Percentiles rank a stretch among this genome's conserved stretches.
Conservation (phyloP, 2,797 vertebrate genomes). For the Acanthis flammea region DNA sequence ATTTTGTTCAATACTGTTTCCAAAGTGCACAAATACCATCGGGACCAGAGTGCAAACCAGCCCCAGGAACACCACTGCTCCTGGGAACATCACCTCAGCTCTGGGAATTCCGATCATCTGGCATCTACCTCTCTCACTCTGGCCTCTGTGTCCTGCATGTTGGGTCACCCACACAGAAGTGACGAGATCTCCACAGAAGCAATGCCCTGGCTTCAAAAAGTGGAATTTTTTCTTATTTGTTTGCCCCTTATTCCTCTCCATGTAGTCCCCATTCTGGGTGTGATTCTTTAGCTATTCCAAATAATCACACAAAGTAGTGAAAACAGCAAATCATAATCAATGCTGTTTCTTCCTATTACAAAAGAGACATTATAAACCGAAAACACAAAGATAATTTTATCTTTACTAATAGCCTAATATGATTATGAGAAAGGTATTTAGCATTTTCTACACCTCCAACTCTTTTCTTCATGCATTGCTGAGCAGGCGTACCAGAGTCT, state of each 20-base stretch:
- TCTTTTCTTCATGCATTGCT: constrained; percentile 81
- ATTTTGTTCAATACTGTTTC: background rate
- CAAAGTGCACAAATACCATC: background rate
- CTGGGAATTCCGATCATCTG: background rate
- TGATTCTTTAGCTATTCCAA: constrained; percentile 56
- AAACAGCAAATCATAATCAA: constrained; percentile 70
- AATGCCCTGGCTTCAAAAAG: background rate
- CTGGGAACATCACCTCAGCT: background rate
- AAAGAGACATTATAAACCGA: constrained; percentile 74
- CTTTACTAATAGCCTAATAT: constrained; percentile 81
- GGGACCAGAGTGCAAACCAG: background rate
- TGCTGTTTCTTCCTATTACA: constrained; percentile 62
- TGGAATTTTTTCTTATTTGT: background rate
- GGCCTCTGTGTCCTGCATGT: fast-evolving
- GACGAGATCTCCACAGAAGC: background rate
- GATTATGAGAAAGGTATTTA: constrained; percentile 75
- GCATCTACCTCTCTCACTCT: background rate
- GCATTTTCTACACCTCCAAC: constrained; percentile 77
- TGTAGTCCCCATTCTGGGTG: background rate
- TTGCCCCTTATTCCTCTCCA: background rate
- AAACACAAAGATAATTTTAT: constrained; percentile 77
- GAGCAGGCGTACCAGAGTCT: constrained; percentile 74
- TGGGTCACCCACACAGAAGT: background rate
- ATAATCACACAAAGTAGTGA: constrained; percentile 67
- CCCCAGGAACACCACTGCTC: background rate